Percentiles rank a stretch among this genome's conserved stretches.
Conservation (phyloP, 2,797 vertebrate species). For the Pangasius sanitwongsei region DNA sequence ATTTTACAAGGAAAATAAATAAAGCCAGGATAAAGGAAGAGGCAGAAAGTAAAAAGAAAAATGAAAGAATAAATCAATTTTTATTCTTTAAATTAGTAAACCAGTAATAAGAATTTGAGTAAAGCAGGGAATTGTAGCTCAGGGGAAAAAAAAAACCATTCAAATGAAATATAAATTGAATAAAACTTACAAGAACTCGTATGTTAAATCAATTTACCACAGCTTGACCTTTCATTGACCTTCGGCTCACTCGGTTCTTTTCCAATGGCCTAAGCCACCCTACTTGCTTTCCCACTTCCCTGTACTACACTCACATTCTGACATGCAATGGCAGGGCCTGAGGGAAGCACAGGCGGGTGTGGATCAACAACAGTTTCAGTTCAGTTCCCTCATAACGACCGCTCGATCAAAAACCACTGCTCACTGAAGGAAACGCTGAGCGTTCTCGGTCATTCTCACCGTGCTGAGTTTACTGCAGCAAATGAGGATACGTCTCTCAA, state of each 20-base stretch:
- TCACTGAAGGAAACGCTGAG: no score
- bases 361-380: neutral
- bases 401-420: no score
- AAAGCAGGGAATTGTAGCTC: neutral
- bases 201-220: neutral
- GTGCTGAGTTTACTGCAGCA: slow-evolving; percentile 89
- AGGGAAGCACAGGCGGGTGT: neutral
- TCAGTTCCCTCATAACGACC: neutral
- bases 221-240: neutral
- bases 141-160: no score
- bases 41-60: neutral
- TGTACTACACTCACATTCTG: neutral
- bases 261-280: no score
- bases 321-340: neutral
- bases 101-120: neutral
- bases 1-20: no score
- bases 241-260: neutral
- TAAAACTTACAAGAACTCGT: neutral
- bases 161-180: neutral
- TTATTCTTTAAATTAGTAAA: neutral
- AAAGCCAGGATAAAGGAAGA: neutral
- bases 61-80: neutral
- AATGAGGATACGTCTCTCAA: slow-evolving; percentile 86
- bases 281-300: neutral
- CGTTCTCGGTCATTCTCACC: slow-evolving; percentile 67